Evolutionary conservation across 2,888 invertebrate species (phyloP), one percentile per base, ranked within the genome.

Genomic region (Cartodere bifasciata): DNA sequence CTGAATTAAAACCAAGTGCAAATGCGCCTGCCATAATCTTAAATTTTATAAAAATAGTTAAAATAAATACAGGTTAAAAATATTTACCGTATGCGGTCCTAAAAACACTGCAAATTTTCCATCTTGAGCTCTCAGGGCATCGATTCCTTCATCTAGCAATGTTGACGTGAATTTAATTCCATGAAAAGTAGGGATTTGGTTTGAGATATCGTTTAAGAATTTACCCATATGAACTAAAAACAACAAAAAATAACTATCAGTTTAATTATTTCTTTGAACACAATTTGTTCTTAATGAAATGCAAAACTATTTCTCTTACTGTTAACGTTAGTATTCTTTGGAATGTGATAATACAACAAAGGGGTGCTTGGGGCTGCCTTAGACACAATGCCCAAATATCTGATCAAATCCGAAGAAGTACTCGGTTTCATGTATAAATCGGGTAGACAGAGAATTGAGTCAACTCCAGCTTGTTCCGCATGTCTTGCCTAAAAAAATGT

Each of bases 141-240:
- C 68, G 1, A 67, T 60, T 1, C 71, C 81, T 53, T 81, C 78
- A 30, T 72, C 70, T 26, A 86, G 62, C 48, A 78, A 72, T 21
- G 68, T 70, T 6, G 78, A 76, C 0, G 87, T 86, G 51, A 78
- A 86, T 55, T 88, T 88, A n/a, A 86, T 65, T 3, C 88, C 88
- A 35, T 68, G 69, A 48, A 88, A 79, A 30, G 75, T 82, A 0
- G 83, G 74, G 26, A 88, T 72, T 34, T 64, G 53, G 3, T 62
- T 60, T 1, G 67, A 67, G 1, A 79, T 75, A 13, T 69, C 64
- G 9, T 64, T 59, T 21, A 82, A 66, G 45, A 82, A 79, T 14
- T 68, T 58, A 23, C 72, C 74, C 80, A 83, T 83, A 44, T 75
- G 67, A 28, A 84, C 83, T 84, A 50, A 12, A 62, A 62, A 40